phyloP scores from a whole-genome alignment of 2,113 vertebrate genomes.

The Myotis yumanensis region DNA sequence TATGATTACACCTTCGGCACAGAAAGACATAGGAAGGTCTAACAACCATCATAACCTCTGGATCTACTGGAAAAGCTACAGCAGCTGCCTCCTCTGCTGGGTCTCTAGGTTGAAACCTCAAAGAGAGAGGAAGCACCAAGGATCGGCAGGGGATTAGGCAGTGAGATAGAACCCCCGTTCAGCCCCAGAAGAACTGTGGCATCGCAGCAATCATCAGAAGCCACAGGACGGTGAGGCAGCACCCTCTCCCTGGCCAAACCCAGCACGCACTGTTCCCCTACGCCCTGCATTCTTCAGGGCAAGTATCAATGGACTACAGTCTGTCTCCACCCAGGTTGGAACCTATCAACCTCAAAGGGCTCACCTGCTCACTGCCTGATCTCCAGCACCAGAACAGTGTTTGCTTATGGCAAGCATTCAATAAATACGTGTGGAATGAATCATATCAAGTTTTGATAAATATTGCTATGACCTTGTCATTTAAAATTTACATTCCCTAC shows the following conservation, averaged over 20 bases:
- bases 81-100: neutral
- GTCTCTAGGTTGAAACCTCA: neutral
- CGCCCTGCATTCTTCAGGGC: neutral
- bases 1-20: accelerated
- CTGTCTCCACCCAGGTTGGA: accelerated
- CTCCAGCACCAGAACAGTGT: neutral
- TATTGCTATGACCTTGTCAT: neutral
- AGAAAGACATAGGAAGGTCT: neutral
- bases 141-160: neutral
- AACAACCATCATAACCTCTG: neutral
- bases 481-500: neutral
- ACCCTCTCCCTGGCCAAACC: accelerated
- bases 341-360: neutral
- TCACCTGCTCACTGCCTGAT: accelerated
- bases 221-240: accelerated
- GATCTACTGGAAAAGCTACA: neutral
- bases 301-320: accelerated
- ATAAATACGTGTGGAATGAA: accelerated
- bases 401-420: accelerated
- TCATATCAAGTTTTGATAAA: neutral
- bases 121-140: neutral
- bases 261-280: neutral
- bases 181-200: neutral
- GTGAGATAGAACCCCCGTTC: accelerated
- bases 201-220: neutral